A percentile compares a stretch with the other conserved stretches of the same genome.
Evolutionary conservation across 2,888 invertebrate species (phyloP).

Genomic region (Allygus modestus): DNA sequence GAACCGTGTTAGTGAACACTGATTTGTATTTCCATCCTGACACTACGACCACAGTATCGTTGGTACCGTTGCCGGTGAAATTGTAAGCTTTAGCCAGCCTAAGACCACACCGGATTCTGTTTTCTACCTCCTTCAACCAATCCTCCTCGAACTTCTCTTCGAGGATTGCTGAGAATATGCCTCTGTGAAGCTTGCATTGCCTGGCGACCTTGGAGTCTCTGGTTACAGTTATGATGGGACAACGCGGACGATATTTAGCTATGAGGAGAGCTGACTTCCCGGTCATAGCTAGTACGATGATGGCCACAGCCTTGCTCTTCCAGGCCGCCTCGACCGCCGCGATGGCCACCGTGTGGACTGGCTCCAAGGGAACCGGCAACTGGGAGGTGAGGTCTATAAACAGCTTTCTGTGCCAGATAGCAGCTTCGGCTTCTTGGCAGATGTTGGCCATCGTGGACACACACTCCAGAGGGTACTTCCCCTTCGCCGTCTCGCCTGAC

Average conservation of each 20-base stretch:
- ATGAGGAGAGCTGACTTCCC: conserved; percentile 92
- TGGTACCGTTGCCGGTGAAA: conserved; percentile 86
- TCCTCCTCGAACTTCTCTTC: conserved; percentile 78
- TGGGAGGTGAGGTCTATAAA: conserved; percentile 87
- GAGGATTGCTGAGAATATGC: conserved; percentile 92
- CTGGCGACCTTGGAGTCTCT: conserved; percentile 90
- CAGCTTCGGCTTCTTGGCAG: conserved; percentile 95
- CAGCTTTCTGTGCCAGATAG: conserved; percentile 94
- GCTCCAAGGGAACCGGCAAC: conserved; percentile 76
- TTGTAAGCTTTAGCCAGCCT: conserved; percentile 90
- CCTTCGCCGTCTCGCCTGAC: conserved; percentile 99
- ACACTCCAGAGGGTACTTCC: conserved; percentile 95
- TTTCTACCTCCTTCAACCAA: conserved; percentile 95
- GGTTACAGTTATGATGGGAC: conserved; percentile 96
- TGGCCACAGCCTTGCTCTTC: conserved; percentile 92
- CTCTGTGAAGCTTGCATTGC: conserved; percentile 94
- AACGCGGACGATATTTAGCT: conserved; percentile 95
- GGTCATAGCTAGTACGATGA: conserved; percentile 91
- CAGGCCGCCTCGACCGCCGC: conserved; percentile 96
- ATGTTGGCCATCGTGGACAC: conserved; percentile 94
- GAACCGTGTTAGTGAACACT: conserved; percentile 97
- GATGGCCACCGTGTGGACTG: conserved; percentile 94
- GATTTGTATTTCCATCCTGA: conserved; percentile 98
- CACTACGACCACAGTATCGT: conserved; percentile 93
- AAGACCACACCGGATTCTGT: conserved; percentile 89